Conservation (phyloP, 1,140 invertebrate species). For the Dendroctonus valens region DNA sequence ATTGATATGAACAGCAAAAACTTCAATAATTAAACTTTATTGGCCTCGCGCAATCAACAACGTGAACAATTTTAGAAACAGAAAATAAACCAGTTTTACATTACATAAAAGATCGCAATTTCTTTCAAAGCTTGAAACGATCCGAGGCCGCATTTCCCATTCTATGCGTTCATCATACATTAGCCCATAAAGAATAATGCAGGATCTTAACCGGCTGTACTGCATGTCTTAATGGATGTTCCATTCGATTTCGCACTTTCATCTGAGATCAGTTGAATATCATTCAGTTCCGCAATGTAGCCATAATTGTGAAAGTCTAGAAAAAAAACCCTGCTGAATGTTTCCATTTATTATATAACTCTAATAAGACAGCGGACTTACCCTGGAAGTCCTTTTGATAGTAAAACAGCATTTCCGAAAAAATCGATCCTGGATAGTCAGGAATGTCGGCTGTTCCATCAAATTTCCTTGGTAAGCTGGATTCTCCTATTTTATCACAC, state of each 20-base stretch:
- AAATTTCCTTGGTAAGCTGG: slow-evolving; percentile 64
- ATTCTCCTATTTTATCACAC: slow-evolving; percentile 60
- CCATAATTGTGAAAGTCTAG: slow-evolving; percentile 37
- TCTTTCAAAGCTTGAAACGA: too few species aligned
- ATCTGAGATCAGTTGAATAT: slow-evolving; percentile 1
- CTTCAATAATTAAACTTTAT: too few species aligned
- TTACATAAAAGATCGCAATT: too few species aligned
- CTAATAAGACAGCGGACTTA: slow-evolving; percentile 45
- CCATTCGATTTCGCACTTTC: slow-evolving; percentile 1
- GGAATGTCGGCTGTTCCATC: slow-evolving; percentile 64
- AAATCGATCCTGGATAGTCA: slow-evolving; percentile 51
- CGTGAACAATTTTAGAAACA: too few species aligned
- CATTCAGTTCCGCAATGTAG: slow-evolving; percentile 34
- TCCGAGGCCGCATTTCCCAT: too few species aligned
- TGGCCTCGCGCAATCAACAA: too few species aligned
- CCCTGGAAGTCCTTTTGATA: slow-evolving; percentile 58
- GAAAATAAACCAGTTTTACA: too few species aligned
- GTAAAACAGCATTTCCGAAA: slow-evolving; percentile 56
- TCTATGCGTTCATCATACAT: too few species aligned
- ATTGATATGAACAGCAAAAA: too few species aligned
- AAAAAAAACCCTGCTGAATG: slow-evolving; percentile 16
- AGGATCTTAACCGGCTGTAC: not conserved
- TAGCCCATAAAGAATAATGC: too few species aligned
- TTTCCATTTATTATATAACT: not conserved
- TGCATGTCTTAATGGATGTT: slow-evolving; percentile 3